Evolutionary conservation across 2,797 vertebrate species (phyloP).

Genomic region (Prionace glauca): DNA sequence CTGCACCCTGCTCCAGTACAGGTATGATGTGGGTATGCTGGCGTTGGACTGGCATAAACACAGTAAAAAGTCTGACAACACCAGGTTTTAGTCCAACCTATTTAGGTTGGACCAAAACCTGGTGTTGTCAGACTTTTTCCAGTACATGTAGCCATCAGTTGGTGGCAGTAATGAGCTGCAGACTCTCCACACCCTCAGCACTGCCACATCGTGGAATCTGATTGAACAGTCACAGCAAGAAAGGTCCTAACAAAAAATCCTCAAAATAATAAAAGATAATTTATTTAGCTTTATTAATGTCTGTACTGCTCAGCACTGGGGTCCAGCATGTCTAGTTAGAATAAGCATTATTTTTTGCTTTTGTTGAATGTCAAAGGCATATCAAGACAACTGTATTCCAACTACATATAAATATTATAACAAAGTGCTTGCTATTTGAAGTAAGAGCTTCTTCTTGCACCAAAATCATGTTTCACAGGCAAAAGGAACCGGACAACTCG

Average conservation of each 20-base stretch:
- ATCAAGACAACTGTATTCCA: no score
- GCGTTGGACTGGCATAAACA: no score
- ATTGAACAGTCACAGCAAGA: background rate
- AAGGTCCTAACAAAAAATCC: background rate
- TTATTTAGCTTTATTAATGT: background rate
- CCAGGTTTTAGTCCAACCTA: no score
- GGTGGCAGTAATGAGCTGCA: background rate
- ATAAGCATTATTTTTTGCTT: background rate
- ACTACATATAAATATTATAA: background rate
- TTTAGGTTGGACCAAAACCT: no score
- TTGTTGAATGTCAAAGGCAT: background rate
- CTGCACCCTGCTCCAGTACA: background rate
- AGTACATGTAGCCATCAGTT: background rate
- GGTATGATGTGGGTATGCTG: no score
- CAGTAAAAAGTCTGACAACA: no score
- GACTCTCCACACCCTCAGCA: no score
- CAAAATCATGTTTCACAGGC: background rate
- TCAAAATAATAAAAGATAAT: background rate
- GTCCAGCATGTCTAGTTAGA: background rate
- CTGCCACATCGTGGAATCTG: background rate
- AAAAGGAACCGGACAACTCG: background rate
- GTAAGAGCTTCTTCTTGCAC: background rate
- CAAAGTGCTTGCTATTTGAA: background rate
- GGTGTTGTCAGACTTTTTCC: no score
- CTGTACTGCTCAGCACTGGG: background rate